phyloP scores from a whole-genome alignment of 2,113 vertebrate species.

The Carollia perspicillata region DNA sequence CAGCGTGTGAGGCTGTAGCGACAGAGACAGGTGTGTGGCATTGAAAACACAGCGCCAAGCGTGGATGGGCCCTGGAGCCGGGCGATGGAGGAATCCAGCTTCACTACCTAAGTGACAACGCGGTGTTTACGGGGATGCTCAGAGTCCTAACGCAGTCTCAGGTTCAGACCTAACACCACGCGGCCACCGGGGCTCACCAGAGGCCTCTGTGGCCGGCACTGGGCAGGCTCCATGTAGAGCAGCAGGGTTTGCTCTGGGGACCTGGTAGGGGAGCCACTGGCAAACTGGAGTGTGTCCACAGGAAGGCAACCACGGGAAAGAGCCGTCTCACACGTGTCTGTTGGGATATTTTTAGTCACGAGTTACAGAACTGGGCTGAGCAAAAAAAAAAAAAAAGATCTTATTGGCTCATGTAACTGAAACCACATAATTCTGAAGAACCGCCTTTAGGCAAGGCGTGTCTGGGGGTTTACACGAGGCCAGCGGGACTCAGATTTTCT shows the following conservation, averaged over 20 bases:
- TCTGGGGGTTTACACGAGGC: not conserved
- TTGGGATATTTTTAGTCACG: not conserved
- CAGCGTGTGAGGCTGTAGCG: not conserved
- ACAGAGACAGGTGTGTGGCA: not conserved
- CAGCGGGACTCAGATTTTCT: not conserved
- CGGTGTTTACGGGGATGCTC: not conserved
- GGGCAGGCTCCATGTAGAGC: not conserved
- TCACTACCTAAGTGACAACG: not conserved
- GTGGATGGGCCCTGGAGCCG: not conserved
- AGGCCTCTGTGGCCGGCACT: not conserved
- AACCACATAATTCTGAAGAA: not conserved
- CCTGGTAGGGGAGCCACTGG: not conserved
- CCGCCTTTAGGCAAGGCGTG: not conserved
- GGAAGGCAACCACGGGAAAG: not conserved
- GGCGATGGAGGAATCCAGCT: not conserved
- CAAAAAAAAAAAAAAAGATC: not conserved
- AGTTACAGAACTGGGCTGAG: not conserved
- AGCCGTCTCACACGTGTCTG: not conserved
- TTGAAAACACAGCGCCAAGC: not conserved
- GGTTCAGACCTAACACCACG: not conserved
- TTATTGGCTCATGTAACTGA: not conserved
- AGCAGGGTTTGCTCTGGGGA: not conserved
- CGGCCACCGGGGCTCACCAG: not conserved
- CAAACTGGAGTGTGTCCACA: not conserved
- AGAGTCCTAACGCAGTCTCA: not conserved